phyloP scores from a whole-genome alignment of 2,113 vertebrate species.

The Proteles cristata region DNA sequence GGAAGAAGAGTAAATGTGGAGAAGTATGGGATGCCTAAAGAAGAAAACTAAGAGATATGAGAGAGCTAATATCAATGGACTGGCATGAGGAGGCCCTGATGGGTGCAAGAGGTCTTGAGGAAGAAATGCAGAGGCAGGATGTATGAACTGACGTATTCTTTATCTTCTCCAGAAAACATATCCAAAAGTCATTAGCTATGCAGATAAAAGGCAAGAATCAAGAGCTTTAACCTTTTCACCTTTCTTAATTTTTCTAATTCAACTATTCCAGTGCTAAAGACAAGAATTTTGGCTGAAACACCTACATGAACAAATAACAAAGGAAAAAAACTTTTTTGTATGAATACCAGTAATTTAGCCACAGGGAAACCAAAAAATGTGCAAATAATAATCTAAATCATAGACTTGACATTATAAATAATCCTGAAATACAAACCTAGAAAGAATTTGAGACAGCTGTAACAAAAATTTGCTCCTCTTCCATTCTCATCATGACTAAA shows the following conservation, averaged over 20 bases:
- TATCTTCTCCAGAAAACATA: conserved; percentile 27
- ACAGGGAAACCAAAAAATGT: conserved; percentile 57
- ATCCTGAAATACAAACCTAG: conserved; percentile 50
- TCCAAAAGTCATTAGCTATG: conserved; percentile 34
- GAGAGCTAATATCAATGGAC: background rate
- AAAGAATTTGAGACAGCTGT: background rate
- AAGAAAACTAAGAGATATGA: background rate
- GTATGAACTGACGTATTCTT: background rate
- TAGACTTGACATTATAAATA: conserved; percentile 53
- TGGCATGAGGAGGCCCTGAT: background rate
- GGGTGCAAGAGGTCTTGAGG: background rate
- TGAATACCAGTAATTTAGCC: conserved; percentile 50
- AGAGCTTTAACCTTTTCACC: conserved; percentile 46
- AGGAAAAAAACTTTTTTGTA: background rate
- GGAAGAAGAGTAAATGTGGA: background rate
- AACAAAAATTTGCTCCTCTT: conserved; percentile 7
- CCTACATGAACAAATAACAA: conserved; percentile 47
- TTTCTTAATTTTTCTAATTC: conserved; percentile 55
- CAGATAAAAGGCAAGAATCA: conserved; percentile 43
- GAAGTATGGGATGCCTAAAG: background rate
- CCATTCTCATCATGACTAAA: background rate
- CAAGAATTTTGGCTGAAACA: conserved; percentile 45
- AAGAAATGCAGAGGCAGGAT: background rate
- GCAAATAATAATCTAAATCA: conserved; percentile 60
- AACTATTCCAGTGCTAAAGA: conserved; percentile 28